Evolutionary conservation across 2,888 invertebrate species (phyloP).

Genomic region (Orchesella flavescens): DNA sequence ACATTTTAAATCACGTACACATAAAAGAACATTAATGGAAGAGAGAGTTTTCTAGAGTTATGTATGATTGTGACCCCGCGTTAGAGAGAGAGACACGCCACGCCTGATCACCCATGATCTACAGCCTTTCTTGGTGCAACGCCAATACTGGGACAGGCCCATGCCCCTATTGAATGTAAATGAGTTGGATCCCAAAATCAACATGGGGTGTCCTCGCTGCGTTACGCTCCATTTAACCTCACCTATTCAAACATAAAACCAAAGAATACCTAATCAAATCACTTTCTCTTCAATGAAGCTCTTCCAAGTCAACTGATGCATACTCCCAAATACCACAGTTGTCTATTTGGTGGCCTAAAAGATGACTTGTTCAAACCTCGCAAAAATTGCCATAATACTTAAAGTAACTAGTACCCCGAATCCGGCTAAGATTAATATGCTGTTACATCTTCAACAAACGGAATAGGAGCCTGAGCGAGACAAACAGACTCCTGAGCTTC

Average conservation of each 20-base stretch:
- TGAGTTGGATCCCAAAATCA: conserved; percentile 58
- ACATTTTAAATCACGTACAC: no score
- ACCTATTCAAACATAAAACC: conserved; percentile 61
- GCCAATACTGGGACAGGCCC: conserved; percentile 61
- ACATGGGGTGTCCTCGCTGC: conserved; percentile 64
- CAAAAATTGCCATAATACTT: no score
- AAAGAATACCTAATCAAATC: conserved; percentile 53
- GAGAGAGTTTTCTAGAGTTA: not conserved
- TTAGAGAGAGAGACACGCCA: conserved; percentile 44
- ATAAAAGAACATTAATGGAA: no score
- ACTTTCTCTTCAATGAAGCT: conserved; percentile 26
- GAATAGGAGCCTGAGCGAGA: no score
- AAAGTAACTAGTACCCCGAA: no score
- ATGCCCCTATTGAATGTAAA: conserved; percentile 66
- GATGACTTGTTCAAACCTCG: no score
- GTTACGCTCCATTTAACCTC: conserved; percentile 59
- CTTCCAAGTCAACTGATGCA: not conserved
- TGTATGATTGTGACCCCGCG: conserved; percentile 61
- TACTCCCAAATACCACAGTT: no score
- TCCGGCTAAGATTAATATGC: no score
- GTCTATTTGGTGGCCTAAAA: no score
- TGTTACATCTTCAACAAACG: no score
- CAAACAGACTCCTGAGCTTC: no score
- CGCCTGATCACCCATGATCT: conserved; percentile 62
- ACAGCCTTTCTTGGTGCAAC: conserved; percentile 61